A percentile compares a stretch with the other conserved stretches of the same genome.
These are phyloP conservation scores for Chromoteleia sp. DNA, from an alignment of 2,888 invertebrate species.

Conservation along the genomic window DNA sequence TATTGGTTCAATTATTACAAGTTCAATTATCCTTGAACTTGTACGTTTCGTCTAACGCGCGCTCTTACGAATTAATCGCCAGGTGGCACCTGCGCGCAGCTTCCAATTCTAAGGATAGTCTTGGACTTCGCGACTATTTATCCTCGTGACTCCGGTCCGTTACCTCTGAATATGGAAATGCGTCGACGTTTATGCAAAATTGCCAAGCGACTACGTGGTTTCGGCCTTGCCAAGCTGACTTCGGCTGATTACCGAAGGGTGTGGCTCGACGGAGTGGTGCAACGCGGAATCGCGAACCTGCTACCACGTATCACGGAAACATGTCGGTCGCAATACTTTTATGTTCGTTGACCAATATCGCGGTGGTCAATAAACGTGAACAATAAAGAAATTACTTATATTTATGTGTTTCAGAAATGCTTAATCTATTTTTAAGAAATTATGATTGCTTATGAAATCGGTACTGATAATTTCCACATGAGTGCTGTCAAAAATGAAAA, in stretches of 20 bases:
- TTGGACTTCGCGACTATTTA: slow-evolving; percentile 9
- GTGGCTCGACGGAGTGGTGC: slow-evolving; percentile 33
- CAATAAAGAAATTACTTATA: too few species aligned
- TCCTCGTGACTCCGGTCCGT: slow-evolving; percentile 44
- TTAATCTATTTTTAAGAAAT: too few species aligned
- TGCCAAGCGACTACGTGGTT: slow-evolving; percentile 69
- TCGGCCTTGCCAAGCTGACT: slow-evolving; percentile 70
- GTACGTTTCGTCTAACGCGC: slow-evolving; percentile 74
- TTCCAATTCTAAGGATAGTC: slow-evolving; percentile 23
- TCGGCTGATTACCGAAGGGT: slow-evolving; percentile 41
- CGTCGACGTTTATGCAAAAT: slow-evolving; percentile 43
- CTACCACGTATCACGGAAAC: slow-evolving; percentile 13
- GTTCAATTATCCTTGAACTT: slow-evolving; percentile 69
- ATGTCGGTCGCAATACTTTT: background rate
- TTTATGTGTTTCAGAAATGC: too few species aligned
- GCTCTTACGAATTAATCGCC: slow-evolving; percentile 52
- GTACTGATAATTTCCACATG: too few species aligned
- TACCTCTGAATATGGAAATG: slow-evolving; percentile 49
- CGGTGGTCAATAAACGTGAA: background rate
- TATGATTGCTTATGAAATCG: too few species aligned
- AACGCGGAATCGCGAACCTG: slow-evolving; percentile 22
- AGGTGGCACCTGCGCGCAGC: slow-evolving; percentile 39
- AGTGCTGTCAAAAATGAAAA: too few species aligned
- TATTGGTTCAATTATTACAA: slow-evolving; percentile 40
- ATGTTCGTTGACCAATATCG: background rate